Evolutionary conservation across 2,888 invertebrate genomes (phyloP), one percentile per base, ranked within the genome.

Genomic region (Cosmia trapezina): DNA sequence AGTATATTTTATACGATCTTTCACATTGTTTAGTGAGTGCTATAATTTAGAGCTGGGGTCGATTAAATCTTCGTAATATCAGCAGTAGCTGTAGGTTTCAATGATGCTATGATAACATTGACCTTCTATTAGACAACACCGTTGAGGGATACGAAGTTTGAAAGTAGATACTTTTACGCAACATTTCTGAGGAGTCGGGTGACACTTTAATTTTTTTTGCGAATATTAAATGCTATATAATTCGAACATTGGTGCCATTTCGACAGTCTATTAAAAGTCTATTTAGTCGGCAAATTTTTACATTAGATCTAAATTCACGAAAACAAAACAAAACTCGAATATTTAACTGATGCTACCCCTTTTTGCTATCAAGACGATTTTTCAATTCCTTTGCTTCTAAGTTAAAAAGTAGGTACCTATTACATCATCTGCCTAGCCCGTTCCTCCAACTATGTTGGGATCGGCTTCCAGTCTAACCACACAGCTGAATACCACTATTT

Each of bases 41-140:
- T 59, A 2, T 70, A 37, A 53, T 74, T 59, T 12, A 70, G n/a
- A 45, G 37, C 45, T 47, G 5, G 4, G 33, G 6, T 60, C 22
- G 22, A 37, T 47, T 53, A 33, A 60, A 54, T 60, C 33, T 53
- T 41, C 28, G 41, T 71, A 59, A 74, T 43, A 22, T 53, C 53
- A 78, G 22, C 37, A 33, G 11, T 8, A 78, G 14, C 45, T 22
- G n/a, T 11, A 28, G 33, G 17, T 54, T 54, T 41, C 12, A 60
- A 71, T 19, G 19, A 71, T 41, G 51, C 5, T 78, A 28, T 33
- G n/a, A 43, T 72, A 71, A 79, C 74, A 72, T 60, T 74, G 72
- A 79, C 59, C 53, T 71, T 74, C 33, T 37, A 41, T 19, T 4
- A 47, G 19, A 45, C 37, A 56, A 57, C n/a, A 22, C 37, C 7